These are phyloP conservation scores for Pseudachorutes palmiensis DNA, from an alignment of 1,140 invertebrate genomes.

Conservation along the genomic window DNA sequence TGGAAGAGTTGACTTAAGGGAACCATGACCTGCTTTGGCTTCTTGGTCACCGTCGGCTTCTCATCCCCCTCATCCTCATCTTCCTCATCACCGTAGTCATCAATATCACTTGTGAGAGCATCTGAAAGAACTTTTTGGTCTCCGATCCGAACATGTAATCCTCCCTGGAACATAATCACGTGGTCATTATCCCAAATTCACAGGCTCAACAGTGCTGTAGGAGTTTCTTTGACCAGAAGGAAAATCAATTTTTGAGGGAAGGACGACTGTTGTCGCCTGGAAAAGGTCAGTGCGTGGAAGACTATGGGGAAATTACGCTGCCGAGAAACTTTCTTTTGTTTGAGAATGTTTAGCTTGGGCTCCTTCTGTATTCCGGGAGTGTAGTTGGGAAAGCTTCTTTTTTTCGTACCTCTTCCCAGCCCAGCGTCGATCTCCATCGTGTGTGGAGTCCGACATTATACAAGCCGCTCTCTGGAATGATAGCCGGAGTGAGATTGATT, in stretches of 20 bases:
- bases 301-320: constrained; percentile 22
- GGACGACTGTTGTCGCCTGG: too few relatives aligned
- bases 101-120: constrained; percentile 37
- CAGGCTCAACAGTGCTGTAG: too few relatives aligned
- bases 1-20: constrained; percentile 36
- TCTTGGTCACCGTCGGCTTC: not conserved
- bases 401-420: constrained; percentile 29
- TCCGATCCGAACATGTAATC: constrained; percentile 25
- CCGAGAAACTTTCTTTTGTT: too few relatives aligned
- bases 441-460: constrained; percentile 33
- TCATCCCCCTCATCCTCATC: constrained; percentile 10
- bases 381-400: not conserved
- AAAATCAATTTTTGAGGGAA: too few relatives aligned
- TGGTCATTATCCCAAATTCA: too few relatives aligned
- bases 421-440: constrained; percentile 34
- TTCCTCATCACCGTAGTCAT: constrained; percentile 43
- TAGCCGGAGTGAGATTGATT: constrained; percentile 35
- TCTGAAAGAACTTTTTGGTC: constrained; percentile 17
- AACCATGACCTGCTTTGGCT: constrained; percentile 2
- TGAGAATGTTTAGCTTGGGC: too few relatives aligned
- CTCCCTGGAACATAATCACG: constrained; percentile 21
- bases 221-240: too few relatives aligned
- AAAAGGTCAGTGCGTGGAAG: not conserved
- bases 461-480: constrained; percentile 25
- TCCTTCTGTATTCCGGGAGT: not conserved